These are phyloP conservation scores for Burhinus oedicnemus DNA, from an alignment of 2,113 vertebrate genomes.

Conservation along the genomic window DNA sequence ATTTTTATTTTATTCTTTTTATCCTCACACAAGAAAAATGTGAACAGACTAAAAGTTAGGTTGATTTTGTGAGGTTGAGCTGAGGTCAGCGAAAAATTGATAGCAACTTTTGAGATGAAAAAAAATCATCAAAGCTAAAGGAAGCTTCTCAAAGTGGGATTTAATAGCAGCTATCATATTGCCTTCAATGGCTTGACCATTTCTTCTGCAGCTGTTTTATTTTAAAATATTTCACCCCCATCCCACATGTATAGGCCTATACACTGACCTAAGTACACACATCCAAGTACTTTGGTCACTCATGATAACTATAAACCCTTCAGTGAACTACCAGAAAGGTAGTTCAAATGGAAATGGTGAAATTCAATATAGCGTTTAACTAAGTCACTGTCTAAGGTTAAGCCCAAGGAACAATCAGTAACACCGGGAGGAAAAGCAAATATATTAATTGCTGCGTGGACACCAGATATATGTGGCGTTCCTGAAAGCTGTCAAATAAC, in stretches of 20 bases:
- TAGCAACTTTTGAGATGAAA: constrained; percentile 73
- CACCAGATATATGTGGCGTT: not conserved
- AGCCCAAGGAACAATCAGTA: constrained; percentile 43
- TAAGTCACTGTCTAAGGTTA: constrained; percentile 62
- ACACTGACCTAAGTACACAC: constrained; percentile 44
- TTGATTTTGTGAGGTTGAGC: constrained; percentile 69
- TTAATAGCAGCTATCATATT: constrained; percentile 81
- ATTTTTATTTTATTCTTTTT: not conserved
- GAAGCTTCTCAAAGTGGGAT: constrained; percentile 74
- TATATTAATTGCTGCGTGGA: constrained; percentile 28
- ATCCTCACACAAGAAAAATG: not conserved
- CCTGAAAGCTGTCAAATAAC: constrained; percentile 2
- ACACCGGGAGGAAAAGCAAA: constrained; percentile 1
- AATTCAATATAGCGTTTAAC: constrained; percentile 67
- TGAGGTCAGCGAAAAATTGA: constrained; percentile 74
- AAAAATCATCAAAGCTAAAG: constrained; percentile 78
- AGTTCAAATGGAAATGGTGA: constrained; percentile 64
- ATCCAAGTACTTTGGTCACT: constrained; percentile 64
- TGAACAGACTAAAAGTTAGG: constrained; percentile 35
- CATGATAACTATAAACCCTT: constrained; percentile 67
- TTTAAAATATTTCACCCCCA: constrained; percentile 73
- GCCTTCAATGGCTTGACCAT: constrained; percentile 68
- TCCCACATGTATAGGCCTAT: constrained; percentile 32
- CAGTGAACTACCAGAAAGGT: constrained; percentile 58
- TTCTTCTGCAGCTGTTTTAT: constrained; percentile 77